Evolutionary conservation across 2,113 vertebrate genomes (phyloP).

Genomic region (Lophura nycthemera): DNA sequence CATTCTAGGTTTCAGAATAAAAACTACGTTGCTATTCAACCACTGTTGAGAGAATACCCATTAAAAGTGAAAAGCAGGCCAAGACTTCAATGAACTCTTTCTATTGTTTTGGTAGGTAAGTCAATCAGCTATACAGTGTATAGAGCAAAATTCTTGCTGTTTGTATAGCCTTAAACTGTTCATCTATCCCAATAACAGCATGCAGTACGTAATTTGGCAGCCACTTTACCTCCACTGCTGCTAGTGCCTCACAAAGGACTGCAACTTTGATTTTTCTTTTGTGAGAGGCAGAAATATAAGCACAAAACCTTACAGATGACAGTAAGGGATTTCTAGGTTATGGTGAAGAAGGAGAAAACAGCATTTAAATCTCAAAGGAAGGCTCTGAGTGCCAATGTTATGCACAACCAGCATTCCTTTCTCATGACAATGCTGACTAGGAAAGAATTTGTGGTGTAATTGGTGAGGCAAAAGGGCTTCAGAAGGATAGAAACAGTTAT

Average conservation of each 20-base stretch:
- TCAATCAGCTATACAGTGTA: not conserved
- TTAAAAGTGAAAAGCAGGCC: not conserved
- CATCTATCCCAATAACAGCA: not conserved
- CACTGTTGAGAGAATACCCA: not conserved
- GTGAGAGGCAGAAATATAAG: not conserved
- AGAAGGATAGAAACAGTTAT: not conserved
- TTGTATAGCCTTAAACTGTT: not conserved
- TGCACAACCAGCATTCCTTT: not conserved
- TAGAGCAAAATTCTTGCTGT: not conserved
- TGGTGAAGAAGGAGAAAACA: not conserved
- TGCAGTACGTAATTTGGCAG: not conserved
- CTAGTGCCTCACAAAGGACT: not conserved
- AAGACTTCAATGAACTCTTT: not conserved
- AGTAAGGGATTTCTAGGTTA: not conserved
- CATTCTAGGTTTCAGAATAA: not conserved
- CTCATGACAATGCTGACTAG: not conserved
- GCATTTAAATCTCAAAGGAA: not conserved
- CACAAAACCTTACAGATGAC: not conserved
- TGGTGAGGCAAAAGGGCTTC: not conserved
- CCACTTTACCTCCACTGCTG: not conserved
- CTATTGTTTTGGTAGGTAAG: not conserved
- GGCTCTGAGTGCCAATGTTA: not conserved
- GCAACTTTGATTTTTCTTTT: not conserved
- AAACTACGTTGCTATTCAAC: not conserved
- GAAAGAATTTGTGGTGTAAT: not conserved